These are phyloP conservation scores for Charanyca ferruginea DNA, from an alignment of 2,888 invertebrate genomes.

Conservation along the genomic window DNA sequence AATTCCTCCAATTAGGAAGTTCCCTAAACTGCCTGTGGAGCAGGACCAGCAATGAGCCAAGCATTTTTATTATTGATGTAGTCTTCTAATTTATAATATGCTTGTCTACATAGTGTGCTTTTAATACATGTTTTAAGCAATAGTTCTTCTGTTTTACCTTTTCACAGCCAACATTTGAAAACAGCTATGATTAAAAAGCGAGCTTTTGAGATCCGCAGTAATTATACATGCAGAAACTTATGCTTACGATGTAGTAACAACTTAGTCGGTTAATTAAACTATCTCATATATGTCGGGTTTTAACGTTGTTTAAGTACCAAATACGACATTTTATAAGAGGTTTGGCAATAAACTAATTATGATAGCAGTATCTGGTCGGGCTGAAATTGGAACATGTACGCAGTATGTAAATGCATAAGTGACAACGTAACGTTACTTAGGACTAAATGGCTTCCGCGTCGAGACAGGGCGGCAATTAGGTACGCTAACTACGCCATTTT, in stretches of 20 bases:
- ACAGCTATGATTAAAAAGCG: background rate
- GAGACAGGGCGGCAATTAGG: background rate
- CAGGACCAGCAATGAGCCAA: too few relatives aligned
- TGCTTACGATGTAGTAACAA: conserved; percentile 31
- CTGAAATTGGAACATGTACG: conserved; percentile 59
- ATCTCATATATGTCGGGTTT: conserved; percentile 35
- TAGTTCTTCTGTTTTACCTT: background rate
- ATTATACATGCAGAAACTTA: conserved; percentile 37
- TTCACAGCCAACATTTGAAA: background rate
- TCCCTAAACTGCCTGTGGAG: too few relatives aligned
- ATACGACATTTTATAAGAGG: conserved; percentile 48
- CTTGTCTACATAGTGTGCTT: too few relatives aligned
- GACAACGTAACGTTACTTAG: conserved; percentile 22
- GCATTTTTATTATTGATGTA: too few relatives aligned
- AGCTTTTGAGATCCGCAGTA: conserved; percentile 38
- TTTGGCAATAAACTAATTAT: conserved; percentile 61
- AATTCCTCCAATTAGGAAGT: too few relatives aligned
- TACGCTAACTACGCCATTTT: background rate
- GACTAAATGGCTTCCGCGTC: conserved; percentile 50
- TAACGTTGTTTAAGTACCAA: conserved; percentile 42
- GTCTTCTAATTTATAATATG: too few relatives aligned
- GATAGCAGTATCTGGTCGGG: conserved; percentile 42
- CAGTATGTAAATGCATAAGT: conserved; percentile 27
- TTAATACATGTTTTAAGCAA: background rate
- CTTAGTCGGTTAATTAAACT: conserved; percentile 40